Evolutionary conservation across 2,113 vertebrate genomes (phyloP).

Genomic region (Neopipo cinnamomea): DNA sequence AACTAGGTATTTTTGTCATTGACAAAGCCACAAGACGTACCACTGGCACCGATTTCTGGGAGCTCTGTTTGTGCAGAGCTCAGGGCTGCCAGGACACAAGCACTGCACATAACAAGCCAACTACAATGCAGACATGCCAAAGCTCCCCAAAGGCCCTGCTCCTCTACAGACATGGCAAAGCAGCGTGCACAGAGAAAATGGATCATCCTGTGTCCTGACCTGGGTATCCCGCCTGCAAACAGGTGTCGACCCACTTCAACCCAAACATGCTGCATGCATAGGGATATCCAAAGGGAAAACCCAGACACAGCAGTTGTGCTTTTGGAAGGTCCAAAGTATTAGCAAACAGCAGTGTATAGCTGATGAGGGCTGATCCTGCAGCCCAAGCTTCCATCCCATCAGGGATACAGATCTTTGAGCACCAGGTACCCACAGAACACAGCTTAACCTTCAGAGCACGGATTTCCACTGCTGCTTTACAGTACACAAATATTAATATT

Average conservation of each 20-base stretch:
- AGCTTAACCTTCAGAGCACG: not conserved
- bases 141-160: not conserved
- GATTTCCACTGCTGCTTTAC: not conserved
- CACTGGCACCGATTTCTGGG: constrained; percentile 6
- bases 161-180: not conserved
- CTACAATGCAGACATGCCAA: not conserved
- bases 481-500: constrained; percentile 11
- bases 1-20: not conserved
- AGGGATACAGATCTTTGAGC: not conserved
- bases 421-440: not conserved
- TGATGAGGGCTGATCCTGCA: not conserved
- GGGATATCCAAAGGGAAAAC: not conserved
- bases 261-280: not conserved
- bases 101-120: not conserved
- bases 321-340: not conserved
- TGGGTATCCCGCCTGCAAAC: not conserved
- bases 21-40: not conserved
- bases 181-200: rapidly evolving
- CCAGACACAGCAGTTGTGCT: rapidly evolving
- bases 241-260: not conserved
- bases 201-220: not conserved
- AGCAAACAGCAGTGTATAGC: not conserved
- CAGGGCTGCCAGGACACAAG: constrained; percentile 1
- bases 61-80: not conserved
- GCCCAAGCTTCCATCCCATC: not conserved